These are phyloP conservation scores for Dilophus febrilis DNA, from an alignment of 2,888 invertebrate species.

Conservation along the genomic window DNA sequence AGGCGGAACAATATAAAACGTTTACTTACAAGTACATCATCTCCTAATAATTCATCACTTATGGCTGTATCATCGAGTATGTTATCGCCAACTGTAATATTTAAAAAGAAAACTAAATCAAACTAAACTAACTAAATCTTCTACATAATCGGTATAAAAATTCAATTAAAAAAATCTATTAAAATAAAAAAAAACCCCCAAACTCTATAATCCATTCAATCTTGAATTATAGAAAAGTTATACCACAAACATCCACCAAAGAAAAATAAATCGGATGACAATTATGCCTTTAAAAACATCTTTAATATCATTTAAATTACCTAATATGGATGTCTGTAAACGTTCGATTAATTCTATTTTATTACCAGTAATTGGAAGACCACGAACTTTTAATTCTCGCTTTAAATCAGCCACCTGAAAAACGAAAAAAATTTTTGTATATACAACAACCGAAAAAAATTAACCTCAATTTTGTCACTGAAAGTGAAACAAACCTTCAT, in stretches of 20 bases:
- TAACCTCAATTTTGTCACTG: neutral
- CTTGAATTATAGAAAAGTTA: no score
- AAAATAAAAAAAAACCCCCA: no score
- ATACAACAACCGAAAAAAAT: neutral
- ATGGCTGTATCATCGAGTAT: conserved; percentile 11
- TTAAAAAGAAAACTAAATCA: no score
- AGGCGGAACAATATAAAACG: no score
- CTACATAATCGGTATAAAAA: no score
- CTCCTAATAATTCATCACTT: neutral
- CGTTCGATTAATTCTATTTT: conserved; percentile 67
- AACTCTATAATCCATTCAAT: no score
- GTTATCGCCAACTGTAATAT: conserved; percentile 23
- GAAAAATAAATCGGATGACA: no score
- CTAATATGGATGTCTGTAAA: conserved; percentile 44
- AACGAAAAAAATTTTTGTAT: neutral
- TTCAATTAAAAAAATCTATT: no score
- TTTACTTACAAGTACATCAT: neutral
- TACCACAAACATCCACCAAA: no score
- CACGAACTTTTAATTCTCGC: conserved; percentile 62
- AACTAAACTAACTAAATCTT: no score
- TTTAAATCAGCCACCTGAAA: conserved; percentile 66
- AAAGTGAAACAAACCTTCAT: no score
- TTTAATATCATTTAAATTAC: conserved; percentile 24
- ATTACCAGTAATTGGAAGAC: conserved; percentile 55
- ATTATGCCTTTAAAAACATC: no score